phyloP scores from a whole-genome alignment of 2,888 invertebrate species.

The Eupsilia transversa region DNA sequence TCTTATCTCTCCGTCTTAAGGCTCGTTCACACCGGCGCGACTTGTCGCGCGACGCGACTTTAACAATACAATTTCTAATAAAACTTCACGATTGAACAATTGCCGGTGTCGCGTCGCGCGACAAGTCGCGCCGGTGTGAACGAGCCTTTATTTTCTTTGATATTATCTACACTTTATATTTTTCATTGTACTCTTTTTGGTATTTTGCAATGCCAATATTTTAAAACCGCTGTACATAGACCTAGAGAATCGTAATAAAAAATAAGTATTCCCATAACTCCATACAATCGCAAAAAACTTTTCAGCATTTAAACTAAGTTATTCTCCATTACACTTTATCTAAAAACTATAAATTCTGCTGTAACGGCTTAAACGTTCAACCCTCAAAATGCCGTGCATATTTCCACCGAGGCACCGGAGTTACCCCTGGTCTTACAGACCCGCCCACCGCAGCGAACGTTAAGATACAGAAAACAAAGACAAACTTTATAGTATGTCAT shows the following conservation, averaged over 20 bases:
- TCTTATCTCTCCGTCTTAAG: no score
- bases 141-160: no score
- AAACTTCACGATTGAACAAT: no score
- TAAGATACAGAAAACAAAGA: conserved; percentile 87
- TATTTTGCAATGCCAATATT: conserved; percentile 34
- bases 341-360: conserved; percentile 87
- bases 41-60: no score
- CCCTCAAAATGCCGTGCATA: conserved; percentile 81
- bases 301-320: conserved; percentile 75
- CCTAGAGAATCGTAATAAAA: conserved; percentile 52
- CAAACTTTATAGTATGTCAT: conserved; percentile 87
- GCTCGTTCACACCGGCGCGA: no score
- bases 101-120: no score
- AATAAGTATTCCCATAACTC: conserved; percentile 59
- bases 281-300: conserved; percentile 69
- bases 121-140: no score
- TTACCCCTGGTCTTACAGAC: conserved; percentile 76
- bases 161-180: background rate
- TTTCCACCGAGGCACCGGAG: conserved; percentile 73
- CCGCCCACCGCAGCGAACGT: conserved; percentile 81
- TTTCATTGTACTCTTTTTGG: background rate
- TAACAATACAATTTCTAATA: no score
- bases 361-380: conserved; percentile 82
- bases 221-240: conserved; percentile 35
- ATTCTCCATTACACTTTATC: conserved; percentile 85